phyloP scores from a whole-genome alignment of 2,113 vertebrate species.

The Acinonyx jubatus region DNA sequence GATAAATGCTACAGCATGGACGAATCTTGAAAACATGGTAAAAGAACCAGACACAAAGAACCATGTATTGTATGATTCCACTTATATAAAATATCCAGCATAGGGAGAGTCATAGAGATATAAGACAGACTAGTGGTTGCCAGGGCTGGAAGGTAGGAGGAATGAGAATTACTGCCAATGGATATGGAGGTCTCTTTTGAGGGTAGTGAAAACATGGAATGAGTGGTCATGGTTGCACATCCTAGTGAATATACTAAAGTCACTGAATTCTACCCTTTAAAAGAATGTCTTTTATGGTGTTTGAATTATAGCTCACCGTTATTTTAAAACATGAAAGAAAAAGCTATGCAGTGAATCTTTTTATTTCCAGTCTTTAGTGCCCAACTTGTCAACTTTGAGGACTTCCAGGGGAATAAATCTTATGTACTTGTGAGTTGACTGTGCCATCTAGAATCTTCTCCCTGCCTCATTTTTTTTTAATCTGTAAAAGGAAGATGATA shows the following conservation, averaged over 20 bases:
- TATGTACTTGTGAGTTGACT: not conserved
- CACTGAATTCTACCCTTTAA: not conserved
- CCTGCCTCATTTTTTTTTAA: not conserved
- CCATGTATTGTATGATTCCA: not conserved
- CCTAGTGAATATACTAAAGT: not conserved
- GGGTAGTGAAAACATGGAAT: not conserved
- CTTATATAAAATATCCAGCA: not conserved
- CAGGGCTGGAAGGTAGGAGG: not conserved
- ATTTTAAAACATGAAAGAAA: constrained; percentile 14
- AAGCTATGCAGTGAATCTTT: not conserved
- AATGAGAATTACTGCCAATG: not conserved
- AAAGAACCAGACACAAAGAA: not conserved
- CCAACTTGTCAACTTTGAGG: constrained; percentile 37
- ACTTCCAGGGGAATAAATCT: not conserved
- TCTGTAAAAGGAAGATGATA: constrained; percentile 3
- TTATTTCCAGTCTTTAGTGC: constrained; percentile 12
- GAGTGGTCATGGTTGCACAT: not conserved
- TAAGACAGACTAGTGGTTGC: not conserved
- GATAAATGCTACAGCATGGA: not conserved
- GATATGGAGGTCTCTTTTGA: not conserved
- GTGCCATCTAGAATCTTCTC: not conserved
- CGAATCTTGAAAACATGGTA: not conserved
- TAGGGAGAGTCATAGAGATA: not conserved
- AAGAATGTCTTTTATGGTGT: not conserved
- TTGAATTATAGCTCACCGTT: constrained; percentile 1